Evolutionary conservation across 2,113 vertebrate genomes (phyloP), one percentile per base, ranked within the genome.

Genomic region (Tragelaphus imberbis): DNA sequence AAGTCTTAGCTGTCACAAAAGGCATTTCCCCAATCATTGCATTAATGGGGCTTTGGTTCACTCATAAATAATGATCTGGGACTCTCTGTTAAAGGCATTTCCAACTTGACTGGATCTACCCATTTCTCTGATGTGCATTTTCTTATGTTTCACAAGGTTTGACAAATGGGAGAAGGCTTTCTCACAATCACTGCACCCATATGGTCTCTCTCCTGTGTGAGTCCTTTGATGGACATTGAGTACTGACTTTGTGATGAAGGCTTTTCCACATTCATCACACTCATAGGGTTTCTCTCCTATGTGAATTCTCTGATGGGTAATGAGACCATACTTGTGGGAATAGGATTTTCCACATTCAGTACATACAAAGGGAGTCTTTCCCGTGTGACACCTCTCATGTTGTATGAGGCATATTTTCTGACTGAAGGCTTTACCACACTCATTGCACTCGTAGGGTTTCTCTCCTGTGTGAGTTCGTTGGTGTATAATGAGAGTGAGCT

Each of bases 321-420:
- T 91, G 25, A 98, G 96, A 36, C 88, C 92, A 0, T 96, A 98
- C 59, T 95, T 96, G 80, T 97, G 94, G 6, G 91, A 94, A 77
- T 97, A 98, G 23, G 89, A 80, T 61, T 98, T 98, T 77, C 98
- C 98, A 91, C 98, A 98, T 19, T 97, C 94, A 7, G 84, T 63
- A 81, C 97, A 98, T 16, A 94, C 75, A 86, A 97, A 98, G 8
- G 97, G 97, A 7, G 97, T 97, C 84, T 96, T 96, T 30, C 97
- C 97, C 5, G 95, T 97, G 14, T 98, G 97, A 59, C 90, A 87
- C 23, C 97, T 92, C 65, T 97, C 97, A 51, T 98, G 98, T 19
- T 97, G 95, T 40, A 95, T 81, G 49, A 98, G 97, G 88, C 94
- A 91, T n/a, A 96, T 96, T 49, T 96, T 97, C 90, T 95, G 96